phyloP scores from a whole-genome alignment of 2,113 vertebrate species.

The Laterallus jamaicensis region DNA sequence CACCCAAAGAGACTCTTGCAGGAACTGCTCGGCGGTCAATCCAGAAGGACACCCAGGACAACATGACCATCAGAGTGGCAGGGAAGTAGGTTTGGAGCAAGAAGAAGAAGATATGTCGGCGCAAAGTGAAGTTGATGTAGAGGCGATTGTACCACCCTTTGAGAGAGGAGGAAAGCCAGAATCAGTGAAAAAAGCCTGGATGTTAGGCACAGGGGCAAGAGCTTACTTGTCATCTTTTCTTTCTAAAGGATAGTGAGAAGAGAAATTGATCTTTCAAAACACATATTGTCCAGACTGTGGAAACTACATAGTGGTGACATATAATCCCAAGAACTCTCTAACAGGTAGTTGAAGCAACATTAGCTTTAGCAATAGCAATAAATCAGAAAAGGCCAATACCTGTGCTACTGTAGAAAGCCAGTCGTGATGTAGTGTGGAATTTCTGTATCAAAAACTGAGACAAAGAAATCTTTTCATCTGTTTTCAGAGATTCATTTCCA shows the following conservation, averaged over 20 bases:
- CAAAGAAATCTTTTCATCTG: constrained; percentile 90
- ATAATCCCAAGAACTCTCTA: not conserved
- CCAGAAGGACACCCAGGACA: constrained; percentile 97
- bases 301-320: not conserved
- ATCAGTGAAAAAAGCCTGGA: not conserved
- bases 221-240: not conserved
- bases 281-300: not conserved
- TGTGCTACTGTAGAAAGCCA: constrained; percentile 97
- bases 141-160: constrained; percentile 94
- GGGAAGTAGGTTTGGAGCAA: constrained; percentile 95
- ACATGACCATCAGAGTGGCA: constrained; percentile 91
- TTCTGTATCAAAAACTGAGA: constrained; percentile 98
- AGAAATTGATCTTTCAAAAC: not conserved
- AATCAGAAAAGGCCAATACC: constrained; percentile 72
- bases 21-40: constrained; percentile 91
- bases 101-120: constrained; percentile 94
- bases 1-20: constrained; percentile 92
- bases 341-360: not conserved
- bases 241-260: not conserved
- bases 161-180: not conserved
- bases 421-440: constrained; percentile 91
- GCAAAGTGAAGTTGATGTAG: constrained; percentile 92
- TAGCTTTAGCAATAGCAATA: not conserved
- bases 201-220: not conserved
- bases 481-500: constrained; percentile 92